Base-by-base conservation (phyloP, 2,797 vertebrate species). In the Meriones psammophilus region DNA sequence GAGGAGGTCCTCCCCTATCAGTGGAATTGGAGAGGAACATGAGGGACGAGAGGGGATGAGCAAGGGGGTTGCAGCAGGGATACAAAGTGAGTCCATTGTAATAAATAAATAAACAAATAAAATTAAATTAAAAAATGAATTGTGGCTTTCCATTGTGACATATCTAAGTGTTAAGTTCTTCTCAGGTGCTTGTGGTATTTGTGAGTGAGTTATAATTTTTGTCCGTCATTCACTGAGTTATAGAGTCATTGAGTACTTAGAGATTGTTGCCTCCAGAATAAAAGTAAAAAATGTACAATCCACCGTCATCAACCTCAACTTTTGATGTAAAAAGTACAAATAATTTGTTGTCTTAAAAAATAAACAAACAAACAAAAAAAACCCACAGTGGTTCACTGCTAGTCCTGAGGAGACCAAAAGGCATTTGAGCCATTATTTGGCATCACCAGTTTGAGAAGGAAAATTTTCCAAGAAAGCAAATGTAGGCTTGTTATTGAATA, bases 141-240 rank as follows among this genome's bases (percentile, higher is more conserved):
- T 88, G 54, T 77, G 13, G 54, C 28, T 95, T 92, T 73, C 46
- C 86, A 60, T 69, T 56, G 12, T 94, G 76, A 73, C 22, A 88
- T 95, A 60, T 39, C 28, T 79, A 92, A 30, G 4, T 13, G 84
- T 87, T 93, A 95, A 95, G 15, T 15, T 68, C 91, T 88, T 96
- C 42, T 73, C 83, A 91, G 26, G 24, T 85, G 39, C 87, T 89
- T 24, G 15, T 94, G 22, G 26, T 91, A 54, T 92, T 92, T 92
- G 76, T 91, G 46, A 14, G 20, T 94, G 33, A 91, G 30, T 13
- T 92, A 15, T 46, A 92, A 12, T 86, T 5, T 77, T 95, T 81
- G 74, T 74, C 68, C 28, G 18, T 36, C n/a, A 94, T 30, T 96
- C 28, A 76, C 26, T 92, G 90, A 84, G 28, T 87, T 89, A 46